Evolutionary conservation across 2,113 vertebrate genomes (phyloP).

Genomic region (Gambusia affinis): DNA sequence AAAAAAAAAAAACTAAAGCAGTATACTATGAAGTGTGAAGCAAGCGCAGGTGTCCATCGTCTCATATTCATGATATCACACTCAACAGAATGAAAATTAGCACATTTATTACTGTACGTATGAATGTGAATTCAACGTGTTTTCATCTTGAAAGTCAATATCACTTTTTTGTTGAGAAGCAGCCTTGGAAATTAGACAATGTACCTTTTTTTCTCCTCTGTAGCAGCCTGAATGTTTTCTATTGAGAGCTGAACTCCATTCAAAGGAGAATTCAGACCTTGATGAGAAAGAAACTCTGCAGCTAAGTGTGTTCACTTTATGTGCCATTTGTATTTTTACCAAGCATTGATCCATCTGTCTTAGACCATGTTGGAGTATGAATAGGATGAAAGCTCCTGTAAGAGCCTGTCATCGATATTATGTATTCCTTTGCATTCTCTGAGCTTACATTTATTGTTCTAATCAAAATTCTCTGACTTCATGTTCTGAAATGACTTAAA

Average conservation of each 20-base stretch:
- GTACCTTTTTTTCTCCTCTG: conserved; percentile 32
- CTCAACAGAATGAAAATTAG: conserved; percentile 37
- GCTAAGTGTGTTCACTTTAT: conserved; percentile 52
- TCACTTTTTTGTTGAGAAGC: conserved; percentile 31
- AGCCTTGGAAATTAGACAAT: conserved; percentile 50
- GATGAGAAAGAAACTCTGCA: conserved; percentile 44
- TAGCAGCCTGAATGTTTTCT: conserved; percentile 36
- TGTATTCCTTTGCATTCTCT: conserved; percentile 38
- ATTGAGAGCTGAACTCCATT: conserved; percentile 48
- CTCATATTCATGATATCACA: conserved; percentile 45
- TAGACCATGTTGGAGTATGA: conserved; percentile 51
- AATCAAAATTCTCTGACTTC: conserved; percentile 50
- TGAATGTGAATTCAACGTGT: conserved; percentile 34
- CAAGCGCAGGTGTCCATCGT: conserved; percentile 50
- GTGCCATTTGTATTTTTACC: conserved; percentile 63
- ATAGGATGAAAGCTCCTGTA: conserved; percentile 54
- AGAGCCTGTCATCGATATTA: conserved; percentile 55
- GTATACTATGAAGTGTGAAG: conserved; percentile 34
- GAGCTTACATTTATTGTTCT: conserved; percentile 25
- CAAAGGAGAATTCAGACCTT: conserved; percentile 57
- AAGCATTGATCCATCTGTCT: conserved; percentile 65
- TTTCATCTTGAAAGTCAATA: conserved; percentile 43
- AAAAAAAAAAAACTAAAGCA: background rate
- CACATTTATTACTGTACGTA: conserved; percentile 30
- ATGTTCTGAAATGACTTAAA: conserved; percentile 32